Percentiles rank a stretch among this genome's conserved stretches.
These are phyloP conservation scores for Paelopatides confundens DNA, from an alignment of 53 echinoderm and acorn worm species.

Conservation along the genomic window DNA sequence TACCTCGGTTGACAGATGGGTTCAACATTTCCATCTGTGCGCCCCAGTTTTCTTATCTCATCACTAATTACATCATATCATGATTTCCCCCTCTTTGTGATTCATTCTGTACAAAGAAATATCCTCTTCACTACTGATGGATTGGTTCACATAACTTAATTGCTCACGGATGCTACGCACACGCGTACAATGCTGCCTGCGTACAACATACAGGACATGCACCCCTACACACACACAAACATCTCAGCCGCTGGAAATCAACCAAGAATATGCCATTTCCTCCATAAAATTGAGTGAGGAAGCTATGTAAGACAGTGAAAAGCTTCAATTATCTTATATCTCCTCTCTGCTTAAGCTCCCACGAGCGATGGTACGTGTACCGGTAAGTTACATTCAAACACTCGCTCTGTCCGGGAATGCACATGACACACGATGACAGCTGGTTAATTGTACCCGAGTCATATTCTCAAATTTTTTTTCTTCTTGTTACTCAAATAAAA, in stretches of 20 bases:
- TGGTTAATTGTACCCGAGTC: conserved; percentile 5
- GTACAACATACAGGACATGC: too few species aligned
- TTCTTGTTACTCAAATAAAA: too few species aligned
- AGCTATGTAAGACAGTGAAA: not conserved
- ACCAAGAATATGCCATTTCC: not conserved
- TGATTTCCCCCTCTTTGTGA: not conserved
- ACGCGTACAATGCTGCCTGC: too few species aligned
- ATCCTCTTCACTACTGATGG: not conserved
- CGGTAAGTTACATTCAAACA: too few species aligned
- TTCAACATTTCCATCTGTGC: not conserved
- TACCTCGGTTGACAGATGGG: not conserved
- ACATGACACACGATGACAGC: not conserved
- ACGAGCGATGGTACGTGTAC: too few species aligned
- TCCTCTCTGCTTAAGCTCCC: too few species aligned
- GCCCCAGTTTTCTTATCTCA: not conserved
- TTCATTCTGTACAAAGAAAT: not conserved
- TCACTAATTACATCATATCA: not conserved
- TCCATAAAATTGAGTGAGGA: not conserved
- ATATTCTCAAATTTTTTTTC: not conserved
- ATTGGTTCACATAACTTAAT: not conserved
- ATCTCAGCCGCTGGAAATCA: not conserved
- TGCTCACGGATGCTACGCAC: too few species aligned
- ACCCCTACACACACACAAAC: too few species aligned
- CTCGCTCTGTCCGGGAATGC: too few species aligned
- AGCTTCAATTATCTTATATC: too few species aligned